phyloP scores from a whole-genome alignment of 2,888 invertebrate species.

The Oxystoma pomonae region DNA sequence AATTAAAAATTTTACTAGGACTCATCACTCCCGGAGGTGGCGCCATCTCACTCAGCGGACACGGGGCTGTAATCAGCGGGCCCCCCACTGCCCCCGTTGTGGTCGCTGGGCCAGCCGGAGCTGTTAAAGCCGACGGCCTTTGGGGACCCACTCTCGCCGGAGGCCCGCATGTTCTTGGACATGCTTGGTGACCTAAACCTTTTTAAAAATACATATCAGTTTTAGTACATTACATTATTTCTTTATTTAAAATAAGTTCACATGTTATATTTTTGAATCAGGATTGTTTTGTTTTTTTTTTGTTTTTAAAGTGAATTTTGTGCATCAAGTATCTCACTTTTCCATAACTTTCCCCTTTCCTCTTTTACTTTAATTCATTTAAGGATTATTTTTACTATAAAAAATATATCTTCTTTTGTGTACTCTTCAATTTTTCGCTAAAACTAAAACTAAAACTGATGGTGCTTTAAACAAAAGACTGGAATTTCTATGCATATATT shows the following conservation, averaged over 20 bases:
- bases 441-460: background rate
- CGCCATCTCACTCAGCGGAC: slow-evolving; percentile 14
- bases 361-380: no score
- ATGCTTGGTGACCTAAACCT: background rate
- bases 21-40: slow-evolving; percentile 20
- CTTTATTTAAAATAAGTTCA: no score
- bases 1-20: slow-evolving; percentile 6
- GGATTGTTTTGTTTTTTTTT: no score
- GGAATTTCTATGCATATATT: background rate
- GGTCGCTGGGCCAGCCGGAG: slow-evolving; percentile 17
- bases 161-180: background rate
- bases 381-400: no score
- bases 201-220: no score
- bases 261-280: no score
- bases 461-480: background rate
- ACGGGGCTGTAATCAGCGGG: slow-evolving; percentile 15
- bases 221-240: no score
- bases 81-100: slow-evolving; percentile 17
- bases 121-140: slow-evolving; percentile 14
- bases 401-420: no score
- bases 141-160: slow-evolving; percentile 16
- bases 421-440: no score
- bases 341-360: no score
- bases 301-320: no score
- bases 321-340: no score